Evolutionary conservation across 2,888 invertebrate species (phyloP).

Genomic region (Neoitamus cyanurus): DNA sequence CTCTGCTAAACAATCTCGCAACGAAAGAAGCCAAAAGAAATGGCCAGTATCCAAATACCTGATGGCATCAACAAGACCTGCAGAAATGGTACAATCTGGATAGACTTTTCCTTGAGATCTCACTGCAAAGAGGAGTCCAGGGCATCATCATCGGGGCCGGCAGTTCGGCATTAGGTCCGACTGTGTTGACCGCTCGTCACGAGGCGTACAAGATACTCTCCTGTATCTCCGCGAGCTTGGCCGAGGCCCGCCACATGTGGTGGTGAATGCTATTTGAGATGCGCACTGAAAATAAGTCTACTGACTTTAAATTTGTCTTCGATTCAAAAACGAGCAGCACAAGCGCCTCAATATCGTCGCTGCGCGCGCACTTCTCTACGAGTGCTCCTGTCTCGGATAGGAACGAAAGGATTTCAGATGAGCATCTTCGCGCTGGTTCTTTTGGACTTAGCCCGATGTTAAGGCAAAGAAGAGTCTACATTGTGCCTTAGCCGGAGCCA

Average conservation of each 20-base stretch:
- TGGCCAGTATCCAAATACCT: slow-evolving; percentile 49
- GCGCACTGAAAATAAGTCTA: slow-evolving; percentile 47
- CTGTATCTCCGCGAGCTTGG: neutral
- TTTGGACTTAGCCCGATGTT: slow-evolving; percentile 3
- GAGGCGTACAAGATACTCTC: slow-evolving; percentile 27
- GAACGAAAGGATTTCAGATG: slow-evolving; percentile 31
- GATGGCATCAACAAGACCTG: slow-evolving; percentile 46
- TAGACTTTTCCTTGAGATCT: neutral
- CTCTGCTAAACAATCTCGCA: slow-evolving; percentile 34
- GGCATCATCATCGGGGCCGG: neutral
- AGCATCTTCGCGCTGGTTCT: slow-evolving; percentile 11
- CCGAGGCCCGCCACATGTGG: slow-evolving; percentile 34
- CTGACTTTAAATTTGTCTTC: slow-evolving; percentile 49
- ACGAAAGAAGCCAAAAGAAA: slow-evolving; percentile 37
- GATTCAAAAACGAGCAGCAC: slow-evolving; percentile 37
- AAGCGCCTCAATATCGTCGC: slow-evolving; percentile 8
- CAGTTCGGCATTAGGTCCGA: slow-evolving; percentile 10
- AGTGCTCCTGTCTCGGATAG: slow-evolving; percentile 5
- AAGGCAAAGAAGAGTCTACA: slow-evolving; percentile 31
- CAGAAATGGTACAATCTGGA: slow-evolving; percentile 29
- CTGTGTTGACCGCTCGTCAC: slow-evolving; percentile 9
- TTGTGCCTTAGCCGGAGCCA: slow-evolving; percentile 44
- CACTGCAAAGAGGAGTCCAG: slow-evolving; percentile 1
- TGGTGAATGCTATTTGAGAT: slow-evolving; percentile 46
- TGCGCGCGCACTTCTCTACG: slow-evolving; percentile 30